phyloP scores from a whole-genome alignment of 2,797 vertebrate genomes.

The Antrozous pallidus region DNA sequence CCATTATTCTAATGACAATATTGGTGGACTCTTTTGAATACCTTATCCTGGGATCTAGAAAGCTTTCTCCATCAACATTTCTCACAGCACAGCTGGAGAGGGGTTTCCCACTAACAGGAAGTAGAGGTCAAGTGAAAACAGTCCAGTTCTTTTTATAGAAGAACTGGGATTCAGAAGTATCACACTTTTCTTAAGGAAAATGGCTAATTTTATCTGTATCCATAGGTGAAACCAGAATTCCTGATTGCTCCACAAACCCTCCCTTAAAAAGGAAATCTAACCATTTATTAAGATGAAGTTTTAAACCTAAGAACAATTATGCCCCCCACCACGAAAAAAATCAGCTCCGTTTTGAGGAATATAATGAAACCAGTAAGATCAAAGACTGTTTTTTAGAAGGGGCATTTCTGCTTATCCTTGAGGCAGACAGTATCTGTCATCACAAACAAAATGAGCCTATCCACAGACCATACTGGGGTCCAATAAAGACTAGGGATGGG shows the following conservation, averaged over 20 bases:
- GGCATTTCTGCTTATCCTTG: constrained; percentile 11
- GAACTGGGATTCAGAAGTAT: constrained; percentile 26
- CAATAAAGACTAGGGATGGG: neutral
- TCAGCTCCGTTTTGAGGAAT: constrained; percentile 26
- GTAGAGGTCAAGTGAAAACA: constrained; percentile 55
- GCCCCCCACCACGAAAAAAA: constrained; percentile 60
- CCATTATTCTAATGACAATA: constrained; percentile 24
- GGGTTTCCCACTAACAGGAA: constrained; percentile 56
- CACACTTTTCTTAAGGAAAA: constrained; percentile 53
- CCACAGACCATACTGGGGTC: neutral
- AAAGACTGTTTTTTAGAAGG: constrained; percentile 30
- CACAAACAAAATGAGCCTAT: constrained; percentile 9
- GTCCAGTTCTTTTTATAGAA: constrained; percentile 48
- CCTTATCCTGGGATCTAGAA: constrained; percentile 40
- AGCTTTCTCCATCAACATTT: neutral
- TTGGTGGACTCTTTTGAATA: neutral
- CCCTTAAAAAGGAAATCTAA: constrained; percentile 39
- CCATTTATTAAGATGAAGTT: constrained; percentile 19
- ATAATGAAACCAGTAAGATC: constrained; percentile 41
- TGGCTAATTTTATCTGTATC: constrained; percentile 10
- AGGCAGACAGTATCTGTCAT: neutral
- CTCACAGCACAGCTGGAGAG: constrained; percentile 1
- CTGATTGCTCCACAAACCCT: constrained; percentile 1
- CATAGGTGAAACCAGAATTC: constrained; percentile 47
- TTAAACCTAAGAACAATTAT: constrained; percentile 28